Base-by-base conservation (phyloP, 2,797 vertebrate species). In the Picus viridis region DNA sequence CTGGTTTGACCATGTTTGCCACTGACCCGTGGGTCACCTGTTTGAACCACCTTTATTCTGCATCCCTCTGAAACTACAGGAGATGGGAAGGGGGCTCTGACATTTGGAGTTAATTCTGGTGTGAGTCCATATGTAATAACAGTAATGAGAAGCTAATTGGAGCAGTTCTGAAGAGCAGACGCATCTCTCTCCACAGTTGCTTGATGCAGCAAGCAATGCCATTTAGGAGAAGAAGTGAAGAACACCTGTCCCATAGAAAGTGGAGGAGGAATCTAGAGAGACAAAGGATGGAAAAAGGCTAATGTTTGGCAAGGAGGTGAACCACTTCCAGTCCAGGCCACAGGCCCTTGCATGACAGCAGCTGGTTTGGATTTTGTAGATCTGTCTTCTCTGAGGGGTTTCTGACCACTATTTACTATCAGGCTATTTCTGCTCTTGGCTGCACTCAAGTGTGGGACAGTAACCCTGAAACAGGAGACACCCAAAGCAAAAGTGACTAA, bases 121-220 rank as follows among this genome's bases (percentile, higher is more conserved):
- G 14, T 2, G 9, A 53, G 41, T 16, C 36, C 13, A 3, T 17
- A 3, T 15, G 30, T 26, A 4, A 5, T 47, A 29, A 12, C 27
- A 41, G n/a, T 32, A 23, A 17, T 0, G 1, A 16, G 43, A 32
- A 19, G 53, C 18, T 70, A 6, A 43, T 4, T 0, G 0, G 49
- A 47, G 27, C 18, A 0, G 0, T 27, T 78, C 68, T 17, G 47
- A 12, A 17, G 36, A 16, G 32, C 13, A 16, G 10, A 16, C 18
- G 8, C 34, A 7, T 57, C 63, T 57, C 62, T 4, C 57, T 27
- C 56, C 6, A 6, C 36, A 49, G 41, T 6, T 54, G 87, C 56
- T 70, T 5, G 22, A 27, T 6, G 1, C 51, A 61, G 0, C 53
- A 54, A 78, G 45, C 5, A 9, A 30, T 58, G 27, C 34, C 5